A percentile compares a stretch with the other conserved stretches of the same genome.
phyloP scores from a whole-genome alignment of 2,113 vertebrate genomes.

The Galemys pyrenaicus region DNA sequence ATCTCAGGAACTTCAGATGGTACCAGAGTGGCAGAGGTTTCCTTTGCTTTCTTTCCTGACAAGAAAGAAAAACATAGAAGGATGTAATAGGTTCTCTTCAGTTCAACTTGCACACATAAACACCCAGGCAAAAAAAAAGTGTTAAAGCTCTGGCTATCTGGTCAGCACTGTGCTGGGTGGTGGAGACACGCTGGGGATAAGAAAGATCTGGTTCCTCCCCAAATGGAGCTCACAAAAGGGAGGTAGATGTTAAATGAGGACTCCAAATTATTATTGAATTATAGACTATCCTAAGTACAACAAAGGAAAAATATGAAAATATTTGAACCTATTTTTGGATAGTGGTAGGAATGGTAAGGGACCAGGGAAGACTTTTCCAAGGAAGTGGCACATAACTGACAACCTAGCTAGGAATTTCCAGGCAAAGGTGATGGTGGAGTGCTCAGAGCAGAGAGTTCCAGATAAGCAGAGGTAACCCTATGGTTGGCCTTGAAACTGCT shows the following conservation, averaged over 20 bases:
- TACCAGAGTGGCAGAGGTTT: neutral
- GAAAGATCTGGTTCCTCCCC: neutral
- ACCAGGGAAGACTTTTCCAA: neutral
- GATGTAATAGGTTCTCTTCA: neutral
- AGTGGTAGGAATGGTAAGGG: neutral
- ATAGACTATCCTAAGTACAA: neutral
- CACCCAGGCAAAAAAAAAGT: neutral
- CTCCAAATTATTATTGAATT: neutral
- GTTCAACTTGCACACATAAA: neutral
- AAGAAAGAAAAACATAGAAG: constrained; percentile 32
- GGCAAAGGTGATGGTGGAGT: neutral
- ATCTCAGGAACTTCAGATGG: neutral
- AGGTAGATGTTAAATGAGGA: neutral
- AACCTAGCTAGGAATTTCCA: neutral
- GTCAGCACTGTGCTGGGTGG: neutral
- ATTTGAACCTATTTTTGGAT: neutral
- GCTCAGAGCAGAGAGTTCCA: neutral
- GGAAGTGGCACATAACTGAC: neutral
- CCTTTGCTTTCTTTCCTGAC: constrained; percentile 58
- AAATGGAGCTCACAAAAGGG: neutral
- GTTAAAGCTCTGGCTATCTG: neutral
- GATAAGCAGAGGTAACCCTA: neutral
- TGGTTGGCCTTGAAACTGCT: neutral
- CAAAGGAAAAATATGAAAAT: neutral
- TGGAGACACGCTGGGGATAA: neutral